Conservation (phyloP, 2,113 vertebrate genomes). For the Callipepla squamata region DNA sequence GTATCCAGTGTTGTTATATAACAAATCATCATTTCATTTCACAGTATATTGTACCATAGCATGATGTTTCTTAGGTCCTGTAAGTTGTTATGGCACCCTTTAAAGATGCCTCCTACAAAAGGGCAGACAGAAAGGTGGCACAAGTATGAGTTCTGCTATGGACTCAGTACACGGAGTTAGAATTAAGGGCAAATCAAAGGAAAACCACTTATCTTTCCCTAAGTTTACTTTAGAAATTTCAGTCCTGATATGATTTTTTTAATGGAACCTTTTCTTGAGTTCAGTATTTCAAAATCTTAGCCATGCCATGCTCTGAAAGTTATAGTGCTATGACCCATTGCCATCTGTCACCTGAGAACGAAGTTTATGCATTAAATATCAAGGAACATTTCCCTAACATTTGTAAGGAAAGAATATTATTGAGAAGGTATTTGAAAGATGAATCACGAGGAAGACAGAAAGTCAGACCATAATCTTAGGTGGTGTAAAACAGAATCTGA, state of each 20-base stretch:
- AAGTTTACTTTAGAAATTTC: not conserved
- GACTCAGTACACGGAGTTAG: not conserved
- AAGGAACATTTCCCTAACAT: not conserved
- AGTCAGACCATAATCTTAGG: not conserved
- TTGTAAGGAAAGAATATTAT: not conserved
- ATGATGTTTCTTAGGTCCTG: not conserved
- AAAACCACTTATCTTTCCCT: not conserved
- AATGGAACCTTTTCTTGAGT: not conserved
- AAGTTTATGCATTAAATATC: not conserved
- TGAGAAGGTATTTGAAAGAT: not conserved
- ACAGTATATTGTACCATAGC: fast-evolving
- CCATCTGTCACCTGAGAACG: slow-evolving; percentile 16
- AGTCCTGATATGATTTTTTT: not conserved
- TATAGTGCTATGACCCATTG: slow-evolving; percentile 29
- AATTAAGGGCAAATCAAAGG: not conserved
- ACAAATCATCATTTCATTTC: not conserved
- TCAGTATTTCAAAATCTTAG: slow-evolving; percentile 13
- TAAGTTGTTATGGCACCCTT: not conserved
- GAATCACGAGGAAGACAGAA: not conserved
- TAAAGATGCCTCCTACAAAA: not conserved
- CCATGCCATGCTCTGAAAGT: not conserved
- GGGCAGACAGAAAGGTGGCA: not conserved
- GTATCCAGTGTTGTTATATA: not conserved
- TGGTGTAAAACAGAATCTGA: not conserved
- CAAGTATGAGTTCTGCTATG: not conserved